Evolutionary conservation across 2,797 vertebrate species (phyloP), one percentile per base, ranked within the genome.

Genomic region (Epinephelus awoara): DNA sequence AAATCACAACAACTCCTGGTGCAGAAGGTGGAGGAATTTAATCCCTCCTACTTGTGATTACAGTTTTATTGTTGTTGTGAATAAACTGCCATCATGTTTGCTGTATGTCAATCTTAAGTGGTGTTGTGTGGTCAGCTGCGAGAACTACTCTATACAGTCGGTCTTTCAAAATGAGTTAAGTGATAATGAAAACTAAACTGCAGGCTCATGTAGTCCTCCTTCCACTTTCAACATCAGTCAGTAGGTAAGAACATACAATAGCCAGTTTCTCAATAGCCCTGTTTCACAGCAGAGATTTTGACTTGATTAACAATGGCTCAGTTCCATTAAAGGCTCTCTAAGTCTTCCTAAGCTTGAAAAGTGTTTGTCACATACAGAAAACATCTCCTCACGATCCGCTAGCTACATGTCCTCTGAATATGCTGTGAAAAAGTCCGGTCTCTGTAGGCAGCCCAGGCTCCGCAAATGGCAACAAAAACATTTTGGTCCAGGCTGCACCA

Each of bases 1-100:
- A 62, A 77, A 61, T 70, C 51, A 57, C 27, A 70, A 52, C 13
- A 25, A 38, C 34, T 57, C 57, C 6, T 55, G 17, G 34, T 19
- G 8, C 17, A 46, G 15, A 51, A 61, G 44, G 12, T 56, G 12
- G 17, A 38, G 23, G 70, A 17, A 34, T 57, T 47, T 11, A 67
- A 73, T 64, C 52, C 54, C 14, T 70, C 34, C 5, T 13, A 42
- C 47, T 51, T 27, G 17, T 7, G 46, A 27, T 64, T 38, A 40
- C 5, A 25, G 56, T 6, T 21, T 21, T 23, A 25, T 64, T 70
- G 27, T 65, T 64, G 40, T 42, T 42, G 50, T 55, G 23, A 23
- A 34, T 59, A 7, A 65, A 55, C 18, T 50, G 55, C 51, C n/a
- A 66, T 52, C 18, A 40, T 2, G 2, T 51, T 65, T 64, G 54